Evolutionary conservation across 2,113 vertebrate species (phyloP).

Genomic region (Pelobates fuscus): DNA sequence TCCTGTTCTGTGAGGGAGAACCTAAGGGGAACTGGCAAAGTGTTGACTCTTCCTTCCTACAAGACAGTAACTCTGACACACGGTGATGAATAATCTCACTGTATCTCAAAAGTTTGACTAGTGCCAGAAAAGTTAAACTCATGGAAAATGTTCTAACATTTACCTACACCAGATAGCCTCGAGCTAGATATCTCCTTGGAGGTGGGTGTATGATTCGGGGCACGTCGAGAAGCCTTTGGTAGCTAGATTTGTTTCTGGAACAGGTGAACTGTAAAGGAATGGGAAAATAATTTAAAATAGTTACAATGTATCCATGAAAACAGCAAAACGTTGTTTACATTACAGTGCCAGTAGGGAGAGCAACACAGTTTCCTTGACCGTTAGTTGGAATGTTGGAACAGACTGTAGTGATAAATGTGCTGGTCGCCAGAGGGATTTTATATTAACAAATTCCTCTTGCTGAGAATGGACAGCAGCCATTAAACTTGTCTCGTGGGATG

Average conservation of each 20-base stretch:
- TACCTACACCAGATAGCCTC: background rate
- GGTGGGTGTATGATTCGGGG: background rate
- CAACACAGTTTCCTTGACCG: too few relatives aligned
- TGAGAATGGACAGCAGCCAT: too few relatives aligned
- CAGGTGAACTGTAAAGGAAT: too few relatives aligned
- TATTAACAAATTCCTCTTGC: too few relatives aligned
- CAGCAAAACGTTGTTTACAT: background rate
- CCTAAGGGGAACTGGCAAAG: slow-evolving; percentile 30
- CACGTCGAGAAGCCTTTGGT: background rate
- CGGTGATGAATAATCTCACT: slow-evolving; percentile 19
- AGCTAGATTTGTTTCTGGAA: background rate
- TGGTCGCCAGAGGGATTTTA: too few relatives aligned
- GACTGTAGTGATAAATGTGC: too few relatives aligned
- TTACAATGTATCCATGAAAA: background rate
- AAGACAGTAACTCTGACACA: slow-evolving; percentile 3
- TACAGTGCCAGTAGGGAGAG: background rate
- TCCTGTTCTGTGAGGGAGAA: slow-evolving; percentile 18
- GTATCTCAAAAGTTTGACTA: slow-evolving; percentile 11
- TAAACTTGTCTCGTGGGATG: too few relatives aligned
- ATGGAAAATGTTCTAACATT: slow-evolving; percentile 5
- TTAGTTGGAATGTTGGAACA: too few relatives aligned
- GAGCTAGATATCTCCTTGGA: background rate
- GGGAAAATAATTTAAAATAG: background rate
- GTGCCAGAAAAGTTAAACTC: slow-evolving; percentile 27
- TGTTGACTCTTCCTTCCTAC: slow-evolving; percentile 12